These are phyloP conservation scores for Sciurus carolinensis DNA, from an alignment of 2,797 vertebrate species.

Conservation along the genomic window DNA sequence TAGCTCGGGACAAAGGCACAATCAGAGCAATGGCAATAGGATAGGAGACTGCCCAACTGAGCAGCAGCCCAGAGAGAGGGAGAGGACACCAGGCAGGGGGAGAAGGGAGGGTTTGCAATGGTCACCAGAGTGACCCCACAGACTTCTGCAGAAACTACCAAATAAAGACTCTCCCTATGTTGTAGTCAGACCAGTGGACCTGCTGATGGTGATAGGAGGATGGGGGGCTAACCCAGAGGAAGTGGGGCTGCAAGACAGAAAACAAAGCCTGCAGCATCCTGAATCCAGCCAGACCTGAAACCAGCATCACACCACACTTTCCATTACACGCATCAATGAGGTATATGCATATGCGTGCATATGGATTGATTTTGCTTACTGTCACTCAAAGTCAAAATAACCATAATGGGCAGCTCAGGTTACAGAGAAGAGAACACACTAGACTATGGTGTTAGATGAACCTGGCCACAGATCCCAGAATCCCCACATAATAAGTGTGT, in stretches of 20 bases:
- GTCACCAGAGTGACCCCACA: neutral
- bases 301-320: neutral
- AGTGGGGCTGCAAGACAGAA: neutral
- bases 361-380: neutral
- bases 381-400: constrained; percentile 32
- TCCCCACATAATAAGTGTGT: neutral
- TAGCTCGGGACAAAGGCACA: neutral
- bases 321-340: neutral
- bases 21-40: neutral
- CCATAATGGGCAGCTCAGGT: neutral
- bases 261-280: neutral
- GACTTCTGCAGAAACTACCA: neutral
- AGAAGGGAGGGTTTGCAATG: neutral
- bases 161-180: neutral
- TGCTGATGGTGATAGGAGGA: no score
- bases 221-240: neutral
- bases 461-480: neutral
- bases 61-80: neutral
- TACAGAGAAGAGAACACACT: neutral
- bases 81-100: neutral
- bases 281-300: neutral
- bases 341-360: neutral
- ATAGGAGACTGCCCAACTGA: neutral
- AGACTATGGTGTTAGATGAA: neutral
- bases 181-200: neutral